Percentiles rank a stretch among this genome's conserved stretches.
Evolutionary conservation across 2,797 vertebrate genomes (phyloP).

Genomic region (Pantherophis alleghaniensis): DNA sequence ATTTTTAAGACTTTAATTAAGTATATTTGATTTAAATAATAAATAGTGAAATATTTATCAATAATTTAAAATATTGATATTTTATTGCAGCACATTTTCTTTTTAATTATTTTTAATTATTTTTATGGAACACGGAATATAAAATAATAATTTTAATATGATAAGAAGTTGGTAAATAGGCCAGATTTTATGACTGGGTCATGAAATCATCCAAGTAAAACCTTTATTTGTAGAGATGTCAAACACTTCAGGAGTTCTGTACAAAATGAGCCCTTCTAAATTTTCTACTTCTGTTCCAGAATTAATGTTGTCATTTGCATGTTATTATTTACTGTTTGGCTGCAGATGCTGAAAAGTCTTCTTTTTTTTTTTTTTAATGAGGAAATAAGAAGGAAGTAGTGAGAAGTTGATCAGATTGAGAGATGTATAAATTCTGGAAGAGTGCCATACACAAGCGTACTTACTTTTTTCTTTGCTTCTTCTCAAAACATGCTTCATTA

Average conservation of each 20-base stretch:
- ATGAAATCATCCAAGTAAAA: neutral
- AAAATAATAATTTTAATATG: neutral
- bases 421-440: neutral
- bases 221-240: neutral
- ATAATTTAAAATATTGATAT: neutral
- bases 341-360: neutral
- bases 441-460: neutral
- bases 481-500: neutral
- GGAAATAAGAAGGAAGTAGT: neutral
- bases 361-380: neutral
- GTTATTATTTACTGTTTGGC: neutral
- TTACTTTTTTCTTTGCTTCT: neutral
- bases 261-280: neutral
- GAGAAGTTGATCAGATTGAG: neutral
- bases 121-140: neutral
- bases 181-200: neutral
- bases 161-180: neutral
- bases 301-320: conserved; percentile 4
- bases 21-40: neutral
- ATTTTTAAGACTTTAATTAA: neutral
- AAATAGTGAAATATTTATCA: neutral
- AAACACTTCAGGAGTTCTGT: neutral
- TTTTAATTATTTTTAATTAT: neutral
- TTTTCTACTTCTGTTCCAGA: conserved; percentile 1
- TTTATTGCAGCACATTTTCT: neutral